phyloP scores from a whole-genome alignment of 2,797 vertebrate genomes.

The Falco cherrug region DNA sequence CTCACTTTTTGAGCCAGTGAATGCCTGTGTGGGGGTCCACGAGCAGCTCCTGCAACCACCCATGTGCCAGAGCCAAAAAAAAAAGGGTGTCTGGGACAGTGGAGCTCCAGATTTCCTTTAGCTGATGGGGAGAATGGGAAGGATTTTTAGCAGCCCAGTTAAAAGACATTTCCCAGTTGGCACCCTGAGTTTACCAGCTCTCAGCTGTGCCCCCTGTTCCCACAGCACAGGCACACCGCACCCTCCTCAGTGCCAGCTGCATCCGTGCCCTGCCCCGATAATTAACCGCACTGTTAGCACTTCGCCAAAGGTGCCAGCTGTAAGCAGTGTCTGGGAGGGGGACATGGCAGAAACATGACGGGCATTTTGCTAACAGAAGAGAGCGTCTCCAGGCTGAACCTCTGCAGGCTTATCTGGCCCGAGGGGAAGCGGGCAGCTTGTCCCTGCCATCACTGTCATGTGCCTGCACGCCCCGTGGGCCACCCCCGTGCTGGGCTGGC shows the following conservation, averaged over 20 bases:
- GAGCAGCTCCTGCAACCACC: not conserved
- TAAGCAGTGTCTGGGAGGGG: not conserved
- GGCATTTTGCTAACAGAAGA: not conserved
- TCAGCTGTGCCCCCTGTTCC: no score
- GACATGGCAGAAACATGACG: rapidly evolving
- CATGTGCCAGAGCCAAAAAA: not conserved
- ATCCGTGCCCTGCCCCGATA: not conserved
- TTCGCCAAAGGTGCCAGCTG: not conserved
- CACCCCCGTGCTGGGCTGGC: not conserved
- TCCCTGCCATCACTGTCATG: not conserved
- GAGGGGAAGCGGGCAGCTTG: not conserved
- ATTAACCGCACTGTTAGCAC: not conserved
- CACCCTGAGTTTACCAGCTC: not conserved
- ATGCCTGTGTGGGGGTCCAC: not conserved
- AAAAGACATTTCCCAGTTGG: not conserved
- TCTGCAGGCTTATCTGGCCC: not conserved
- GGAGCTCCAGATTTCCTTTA: not conserved
- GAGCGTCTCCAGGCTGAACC: not conserved
- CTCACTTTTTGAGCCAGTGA: rapidly evolving
- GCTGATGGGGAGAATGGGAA: not conserved
- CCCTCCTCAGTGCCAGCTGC: not conserved
- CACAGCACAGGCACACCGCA: rapidly evolving
- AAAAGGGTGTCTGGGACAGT: no score
- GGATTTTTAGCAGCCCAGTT: not conserved
- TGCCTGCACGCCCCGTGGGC: not conserved